These are phyloP conservation scores for Tauraco erythrolophus DNA, from an alignment of 2,113 vertebrate species.

Conservation along the genomic window DNA sequence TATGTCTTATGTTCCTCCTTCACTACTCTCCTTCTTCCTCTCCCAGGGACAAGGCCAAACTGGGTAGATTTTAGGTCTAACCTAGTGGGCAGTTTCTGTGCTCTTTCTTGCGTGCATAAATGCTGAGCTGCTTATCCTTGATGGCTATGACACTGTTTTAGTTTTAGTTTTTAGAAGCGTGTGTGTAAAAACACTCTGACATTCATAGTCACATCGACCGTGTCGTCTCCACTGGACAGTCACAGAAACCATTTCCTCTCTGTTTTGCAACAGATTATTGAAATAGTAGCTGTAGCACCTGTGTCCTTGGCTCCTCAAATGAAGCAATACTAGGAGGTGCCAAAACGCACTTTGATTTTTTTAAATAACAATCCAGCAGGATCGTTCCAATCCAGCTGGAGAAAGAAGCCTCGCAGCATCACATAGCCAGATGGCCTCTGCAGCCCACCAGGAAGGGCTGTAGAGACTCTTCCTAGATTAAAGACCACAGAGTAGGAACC, in stretches of 20 bases:
- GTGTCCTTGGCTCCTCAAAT: not conserved
- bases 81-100: not conserved
- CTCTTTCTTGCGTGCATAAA: not conserved
- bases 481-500: not conserved
- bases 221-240: not conserved
- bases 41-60: not conserved
- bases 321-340: not conserved
- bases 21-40: not conserved
- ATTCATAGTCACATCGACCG: not conserved
- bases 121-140: not conserved
- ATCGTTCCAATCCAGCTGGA: not conserved
- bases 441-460: not conserved
- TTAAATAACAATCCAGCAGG: not conserved
- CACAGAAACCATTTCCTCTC: slow-evolving; percentile 6
- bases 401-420: not conserved
- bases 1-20: not conserved
- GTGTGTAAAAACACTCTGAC: not conserved
- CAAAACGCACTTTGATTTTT: not conserved
- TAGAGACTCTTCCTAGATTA: not conserved
- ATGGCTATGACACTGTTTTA: not conserved
- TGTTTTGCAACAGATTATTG: slow-evolving; percentile 2
- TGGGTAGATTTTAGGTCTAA: not conserved
- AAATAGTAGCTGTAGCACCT: not conserved
- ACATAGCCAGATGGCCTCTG: not conserved
- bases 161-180: not conserved